Conservation (phyloP, 2,113 vertebrate species). For the Ranitomeya imitator region DNA sequence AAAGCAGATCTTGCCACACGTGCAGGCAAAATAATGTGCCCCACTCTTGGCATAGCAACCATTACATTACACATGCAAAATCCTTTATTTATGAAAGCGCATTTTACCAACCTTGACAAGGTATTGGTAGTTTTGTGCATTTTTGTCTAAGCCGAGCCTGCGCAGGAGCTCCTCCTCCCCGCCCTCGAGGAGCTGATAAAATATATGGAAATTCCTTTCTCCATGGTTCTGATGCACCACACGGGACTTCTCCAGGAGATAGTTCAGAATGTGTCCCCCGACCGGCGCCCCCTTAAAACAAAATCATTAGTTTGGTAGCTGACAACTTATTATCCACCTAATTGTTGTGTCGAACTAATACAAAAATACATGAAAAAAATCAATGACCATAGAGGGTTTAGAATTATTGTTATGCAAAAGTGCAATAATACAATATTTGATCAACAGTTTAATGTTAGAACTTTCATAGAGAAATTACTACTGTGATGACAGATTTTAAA, state of each 20-base stretch:
- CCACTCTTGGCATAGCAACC: not conserved
- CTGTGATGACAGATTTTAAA: too few relatives aligned
- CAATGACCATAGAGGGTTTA: too few relatives aligned
- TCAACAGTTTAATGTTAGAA: too few relatives aligned
- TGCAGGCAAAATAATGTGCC: not conserved
- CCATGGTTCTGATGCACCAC: slow-evolving; percentile 96
- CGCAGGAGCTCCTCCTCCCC: slow-evolving; percentile 91
- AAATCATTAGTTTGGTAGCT: not conserved
- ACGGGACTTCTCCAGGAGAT: slow-evolving; percentile 97
- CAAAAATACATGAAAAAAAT: too few relatives aligned
- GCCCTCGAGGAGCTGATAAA: slow-evolving; percentile 96
- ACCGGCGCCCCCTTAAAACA: slow-evolving; percentile 87
- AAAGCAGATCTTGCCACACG: not conserved
- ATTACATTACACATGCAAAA: not conserved
- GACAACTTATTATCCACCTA: not conserved
- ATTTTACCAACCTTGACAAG: slow-evolving; percentile 83
- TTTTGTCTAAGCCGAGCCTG: slow-evolving; percentile 89
- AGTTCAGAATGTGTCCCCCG: slow-evolving; percentile 97
- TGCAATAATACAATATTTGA: too few relatives aligned
- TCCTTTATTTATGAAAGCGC: not conserved
- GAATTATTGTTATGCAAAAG: too few relatives aligned
- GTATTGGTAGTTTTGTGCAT: slow-evolving; percentile 91
- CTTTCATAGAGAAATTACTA: too few relatives aligned
- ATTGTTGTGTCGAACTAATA: too few relatives aligned
- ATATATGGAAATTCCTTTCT: slow-evolving; percentile 97